phyloP scores from a whole-genome alignment of 2,888 invertebrate genomes.

The Agrochola litura region DNA sequence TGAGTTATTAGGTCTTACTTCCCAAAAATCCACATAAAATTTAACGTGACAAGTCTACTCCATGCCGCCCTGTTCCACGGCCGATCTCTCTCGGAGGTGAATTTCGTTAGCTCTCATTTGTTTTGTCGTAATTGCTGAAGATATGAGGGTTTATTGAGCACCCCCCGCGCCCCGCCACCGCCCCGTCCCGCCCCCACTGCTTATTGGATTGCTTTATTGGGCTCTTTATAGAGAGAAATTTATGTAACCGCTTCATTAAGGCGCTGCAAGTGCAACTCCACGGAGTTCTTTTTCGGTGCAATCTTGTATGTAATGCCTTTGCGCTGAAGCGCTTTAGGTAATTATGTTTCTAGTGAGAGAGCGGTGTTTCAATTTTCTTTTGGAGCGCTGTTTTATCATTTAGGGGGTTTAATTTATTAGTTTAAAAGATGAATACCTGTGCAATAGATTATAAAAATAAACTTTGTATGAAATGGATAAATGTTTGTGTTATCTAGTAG shows the following conservation, averaged over 20 bases:
- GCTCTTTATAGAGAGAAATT: conserved; percentile 78
- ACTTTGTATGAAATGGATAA: not conserved
- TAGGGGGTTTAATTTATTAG: not conserved
- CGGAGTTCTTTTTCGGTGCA: conserved; percentile 57
- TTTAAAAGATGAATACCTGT: not conserved
- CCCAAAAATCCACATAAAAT: not conserved
- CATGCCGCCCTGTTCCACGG: conserved; percentile 62
- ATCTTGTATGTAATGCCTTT: conserved; percentile 61
- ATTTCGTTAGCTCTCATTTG: conserved; percentile 89
- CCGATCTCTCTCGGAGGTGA: conserved; percentile 84
- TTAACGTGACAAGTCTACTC: conserved; percentile 64
- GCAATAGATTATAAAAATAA: not conserved
- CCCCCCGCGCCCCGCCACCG: conserved; percentile 60
- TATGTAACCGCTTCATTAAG: conserved; percentile 81
- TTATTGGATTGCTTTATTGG: conserved; percentile 86
- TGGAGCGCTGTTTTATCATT: not conserved
- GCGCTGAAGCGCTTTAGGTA: conserved; percentile 45
- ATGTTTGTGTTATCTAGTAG: not conserved
- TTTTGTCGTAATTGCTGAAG: conserved; percentile 88
- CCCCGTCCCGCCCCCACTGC: conserved; percentile 71
- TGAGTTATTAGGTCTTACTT: not conserved
- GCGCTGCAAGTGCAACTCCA: conserved; percentile 59
- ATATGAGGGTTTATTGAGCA: conserved; percentile 83
- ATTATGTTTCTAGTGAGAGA: conserved; percentile 51
- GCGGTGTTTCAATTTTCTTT: conserved; percentile 36